phyloP scores from a whole-genome alignment of 2,113 vertebrate species.

The Cettia cetti region DNA sequence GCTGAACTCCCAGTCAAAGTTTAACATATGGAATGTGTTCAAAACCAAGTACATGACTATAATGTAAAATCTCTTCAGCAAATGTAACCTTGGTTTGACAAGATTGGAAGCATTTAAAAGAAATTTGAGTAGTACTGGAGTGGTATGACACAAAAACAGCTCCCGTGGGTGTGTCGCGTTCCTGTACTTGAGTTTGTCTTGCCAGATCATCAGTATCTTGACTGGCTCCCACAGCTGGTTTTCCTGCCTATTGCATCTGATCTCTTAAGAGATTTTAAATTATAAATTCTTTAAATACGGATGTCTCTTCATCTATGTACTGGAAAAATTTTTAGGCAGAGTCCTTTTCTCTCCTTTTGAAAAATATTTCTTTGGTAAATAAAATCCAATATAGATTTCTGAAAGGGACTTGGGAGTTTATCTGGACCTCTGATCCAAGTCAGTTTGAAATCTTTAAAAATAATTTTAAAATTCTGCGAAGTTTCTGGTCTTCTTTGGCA shows the following conservation, averaged over 20 bases:
- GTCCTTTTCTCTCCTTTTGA: neutral
- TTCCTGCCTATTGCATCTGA: neutral
- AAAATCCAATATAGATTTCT: neutral
- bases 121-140: neutral
- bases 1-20: neutral
- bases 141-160: neutral
- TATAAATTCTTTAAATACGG: neutral
- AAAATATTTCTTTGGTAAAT: neutral
- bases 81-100: neutral
- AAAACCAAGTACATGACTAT: neutral
- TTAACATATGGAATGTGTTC: neutral
- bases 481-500: neutral
- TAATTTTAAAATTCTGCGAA: accelerated
- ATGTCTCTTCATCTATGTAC: neutral
- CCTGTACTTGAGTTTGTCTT: neutral
- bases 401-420: neutral
- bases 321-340: neutral
- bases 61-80: neutral
- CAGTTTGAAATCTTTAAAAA: neutral
- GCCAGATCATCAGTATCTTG: neutral
- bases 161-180: neutral
- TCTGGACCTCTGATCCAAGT: neutral
- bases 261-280: neutral
- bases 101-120: neutral
- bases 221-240: neutral